Evolutionary conservation across 2,113 vertebrate genomes (phyloP).

Genomic region (Hoplias malabaricus): DNA sequence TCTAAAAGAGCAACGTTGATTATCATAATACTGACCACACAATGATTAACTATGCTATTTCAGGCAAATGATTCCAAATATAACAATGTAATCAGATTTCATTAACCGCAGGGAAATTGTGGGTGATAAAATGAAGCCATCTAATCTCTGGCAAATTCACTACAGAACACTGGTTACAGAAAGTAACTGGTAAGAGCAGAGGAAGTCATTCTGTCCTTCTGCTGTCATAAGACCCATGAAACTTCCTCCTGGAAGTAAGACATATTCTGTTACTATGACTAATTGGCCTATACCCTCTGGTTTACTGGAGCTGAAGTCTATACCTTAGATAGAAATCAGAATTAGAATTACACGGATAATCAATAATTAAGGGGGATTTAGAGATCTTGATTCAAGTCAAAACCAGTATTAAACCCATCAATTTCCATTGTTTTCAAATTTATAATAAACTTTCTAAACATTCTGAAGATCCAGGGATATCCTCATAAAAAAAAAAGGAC

Average conservation of each 20-base stretch:
- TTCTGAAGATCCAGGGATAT: neutral
- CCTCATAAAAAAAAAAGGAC: neutral
- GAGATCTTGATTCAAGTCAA: neutral
- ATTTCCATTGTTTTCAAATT: neutral
- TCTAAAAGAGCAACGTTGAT: neutral
- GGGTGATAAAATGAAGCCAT: neutral
- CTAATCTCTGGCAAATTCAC: neutral
- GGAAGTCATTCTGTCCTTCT: neutral
- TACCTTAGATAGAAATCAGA: too few species aligned
- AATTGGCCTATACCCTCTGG: neutral
- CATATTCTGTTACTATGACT: neutral
- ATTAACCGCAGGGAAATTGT: neutral
- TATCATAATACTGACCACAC: slow-evolving; percentile 22
- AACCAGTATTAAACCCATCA: neutral
- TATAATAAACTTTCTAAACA: neutral
- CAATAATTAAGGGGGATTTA: neutral
- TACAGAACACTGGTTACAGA: neutral
- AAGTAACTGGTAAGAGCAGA: neutral
- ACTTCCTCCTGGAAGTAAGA: slow-evolving; percentile 28
- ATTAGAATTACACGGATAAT: too few species aligned
- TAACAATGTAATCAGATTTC: neutral
- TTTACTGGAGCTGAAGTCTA: neutral
- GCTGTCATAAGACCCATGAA: neutral
- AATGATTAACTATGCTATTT: neutral
- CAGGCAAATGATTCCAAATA: neutral